These are phyloP conservation scores for Brenthis daphne DNA, from an alignment of 2,888 invertebrate genomes.

Conservation along the genomic window DNA sequence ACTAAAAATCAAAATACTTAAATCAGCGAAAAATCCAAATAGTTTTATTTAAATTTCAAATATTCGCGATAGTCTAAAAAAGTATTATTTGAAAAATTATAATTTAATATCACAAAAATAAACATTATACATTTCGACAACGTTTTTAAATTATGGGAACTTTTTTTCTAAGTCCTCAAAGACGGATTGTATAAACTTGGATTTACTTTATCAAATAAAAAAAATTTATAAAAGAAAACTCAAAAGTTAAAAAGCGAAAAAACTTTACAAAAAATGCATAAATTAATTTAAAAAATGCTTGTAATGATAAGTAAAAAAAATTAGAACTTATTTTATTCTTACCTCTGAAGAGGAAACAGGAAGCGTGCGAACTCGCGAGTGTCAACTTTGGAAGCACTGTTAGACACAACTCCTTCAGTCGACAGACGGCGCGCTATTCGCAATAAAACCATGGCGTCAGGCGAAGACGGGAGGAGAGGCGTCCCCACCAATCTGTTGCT, in stretches of 20 bases:
- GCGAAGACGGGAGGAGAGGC: conserved; percentile 39
- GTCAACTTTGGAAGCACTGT: conserved; percentile 46
- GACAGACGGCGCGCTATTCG: conserved; percentile 52
- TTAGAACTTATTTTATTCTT: conserved; percentile 23
- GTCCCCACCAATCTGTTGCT: conserved; percentile 62
- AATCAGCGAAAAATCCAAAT: no score
- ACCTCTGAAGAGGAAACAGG: conserved; percentile 29
- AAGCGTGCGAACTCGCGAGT: conserved; percentile 43
- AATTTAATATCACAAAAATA: no score
- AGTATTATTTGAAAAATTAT: no score
- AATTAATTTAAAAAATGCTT: neutral
- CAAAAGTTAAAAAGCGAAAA: neutral
- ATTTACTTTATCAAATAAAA: no score
- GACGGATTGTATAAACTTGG: no score
- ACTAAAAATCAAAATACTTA: no score
- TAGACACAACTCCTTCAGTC: conserved; percentile 47
- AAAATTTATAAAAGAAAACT: no score
- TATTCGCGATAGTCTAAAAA: no score
- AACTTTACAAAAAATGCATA: neutral
- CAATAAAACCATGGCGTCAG: conserved; percentile 41
- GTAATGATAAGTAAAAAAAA: conserved; percentile 2
- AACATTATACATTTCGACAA: no score
- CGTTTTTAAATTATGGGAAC: no score
- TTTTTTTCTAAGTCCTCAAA: no score
- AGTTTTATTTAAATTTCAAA: no score